A percentile compares a stretch with the other conserved stretches of the same genome.
Evolutionary conservation across 2,797 vertebrate genomes (phyloP).

Genomic region (Sebastes minor): DNA sequence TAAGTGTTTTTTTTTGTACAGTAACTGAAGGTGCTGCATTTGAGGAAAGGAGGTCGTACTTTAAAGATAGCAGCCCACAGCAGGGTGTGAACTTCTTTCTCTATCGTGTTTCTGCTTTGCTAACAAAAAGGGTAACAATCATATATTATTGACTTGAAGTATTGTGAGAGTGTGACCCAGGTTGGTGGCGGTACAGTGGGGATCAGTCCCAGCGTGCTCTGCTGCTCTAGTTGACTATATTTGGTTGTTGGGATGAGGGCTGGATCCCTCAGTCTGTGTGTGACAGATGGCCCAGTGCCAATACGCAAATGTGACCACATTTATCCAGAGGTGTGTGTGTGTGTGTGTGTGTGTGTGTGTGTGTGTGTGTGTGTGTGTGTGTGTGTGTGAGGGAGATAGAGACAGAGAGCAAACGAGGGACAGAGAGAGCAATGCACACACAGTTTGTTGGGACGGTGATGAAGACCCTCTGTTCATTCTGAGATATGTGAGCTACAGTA

Average conservation of each 20-base stretch:
- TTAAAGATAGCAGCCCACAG: not conserved
- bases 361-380: conserved; percentile 29
- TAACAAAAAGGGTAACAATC: conserved; percentile 15
- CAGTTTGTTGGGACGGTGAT: conserved; percentile 35
- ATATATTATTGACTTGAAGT: conserved; percentile 9
- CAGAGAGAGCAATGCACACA: conserved; percentile 27
- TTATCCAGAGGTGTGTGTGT: conserved; percentile 66
- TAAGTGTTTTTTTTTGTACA: not conserved
- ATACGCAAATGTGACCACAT: conserved; percentile 76
- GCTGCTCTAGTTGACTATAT: conserved; percentile 85
- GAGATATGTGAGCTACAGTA: conserved; percentile 37
- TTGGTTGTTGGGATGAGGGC: conserved; percentile 81
- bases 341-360: conserved; percentile 19
- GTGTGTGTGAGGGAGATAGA: not conserved
- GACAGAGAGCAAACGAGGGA: conserved; percentile 9
- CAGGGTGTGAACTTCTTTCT: not conserved
- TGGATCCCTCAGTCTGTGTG: conserved; percentile 76
- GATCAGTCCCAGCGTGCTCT: conserved; percentile 61
- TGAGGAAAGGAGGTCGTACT: not conserved
- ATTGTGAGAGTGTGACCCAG: conserved; percentile 50
- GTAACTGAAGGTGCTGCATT: not conserved
- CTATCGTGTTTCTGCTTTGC: not conserved
- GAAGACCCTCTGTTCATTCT: conserved; percentile 40
- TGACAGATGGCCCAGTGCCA: conserved; percentile 82
- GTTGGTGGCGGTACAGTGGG: conserved; percentile 43